Evolutionary conservation across 2,888 invertebrate species (phyloP), one percentile per base, ranked within the genome.

Genomic region (Cenopis cana): DNA sequence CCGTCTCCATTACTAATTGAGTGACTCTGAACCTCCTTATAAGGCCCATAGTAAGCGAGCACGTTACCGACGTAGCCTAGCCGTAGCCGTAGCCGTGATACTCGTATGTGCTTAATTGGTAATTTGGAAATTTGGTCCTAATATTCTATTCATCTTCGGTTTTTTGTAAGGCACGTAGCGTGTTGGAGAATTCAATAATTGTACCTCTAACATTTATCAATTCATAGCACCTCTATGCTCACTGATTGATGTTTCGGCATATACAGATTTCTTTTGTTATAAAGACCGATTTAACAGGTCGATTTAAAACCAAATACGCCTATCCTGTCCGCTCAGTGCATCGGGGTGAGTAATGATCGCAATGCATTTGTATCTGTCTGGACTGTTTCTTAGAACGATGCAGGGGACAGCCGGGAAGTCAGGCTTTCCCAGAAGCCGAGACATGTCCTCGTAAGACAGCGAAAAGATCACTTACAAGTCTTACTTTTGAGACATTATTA

Each of bases 341-440:
- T 56, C 24, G 56, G 54, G 33, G 50, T 68, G 67, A 56, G 57
- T 54, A 66, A 54, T 73, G 65, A 69, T 67, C 55, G 60, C 74
- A 73, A 60, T 66, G 60, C 68, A 65, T 69, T 57, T 52, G n/a
- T 68, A 52, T 68, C 50, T 62, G 57, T 73, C 70, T 69, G 60
- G 68, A 72, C 60, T 73, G 75, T 89, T 89, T 90, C 85, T 76
- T 76, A 89, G 88, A 91, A 82, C 81, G 77, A 77, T 84, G 80
- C 83, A 84, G 83, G 85, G 82, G 81, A 81, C 80, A 76, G 82
- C 78, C 83, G 82, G 83, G 83, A 86, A 85, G 83, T 76, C 78
- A 76, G 79, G 79, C 77, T 83, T 46, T 74, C 70, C 56, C 46
- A 80, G 90, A 89, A 90, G 74, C 74, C 69, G 68, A 74, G 75